Base-by-base conservation (phyloP, 2,797 vertebrate genomes). In the Pelobates cultripes region DNA sequence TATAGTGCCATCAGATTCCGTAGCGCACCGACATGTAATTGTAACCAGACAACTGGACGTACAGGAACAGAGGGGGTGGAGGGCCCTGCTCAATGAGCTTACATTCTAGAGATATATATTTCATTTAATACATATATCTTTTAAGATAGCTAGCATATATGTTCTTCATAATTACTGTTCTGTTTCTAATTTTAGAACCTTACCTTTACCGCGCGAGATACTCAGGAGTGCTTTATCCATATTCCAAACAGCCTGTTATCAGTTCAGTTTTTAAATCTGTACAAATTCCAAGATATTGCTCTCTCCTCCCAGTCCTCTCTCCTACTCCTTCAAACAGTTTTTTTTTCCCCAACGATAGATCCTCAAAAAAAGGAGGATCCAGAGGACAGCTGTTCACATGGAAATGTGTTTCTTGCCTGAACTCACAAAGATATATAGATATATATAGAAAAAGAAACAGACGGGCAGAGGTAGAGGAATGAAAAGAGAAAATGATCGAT, bases 171-270 rank as follows among this genome's bases (percentile, higher is more conserved):
- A 57, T 57, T 10, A 57, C 8, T 14, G 9, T 14, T 12, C 8
- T 12, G 7, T 57, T 10, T 5, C 47, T 51, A 10, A 5, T n/a
- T 15, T 60, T 9, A 60, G 57, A 2, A 9, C 7, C 76, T 78
- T 78, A 83, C 81, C 81, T 83, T 79, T 83, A n/a, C 77, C 72
- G 28, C 82, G 45, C 66, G 82, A 66, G 28, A 83, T 47, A 64
- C 44, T 73, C 61, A 68, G 67, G 6, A 83, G 42, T 15, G 71
- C 43, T 66, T 79, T 83, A 70, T 79, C 82, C 82, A 83, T 64
- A 64, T 4, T 83, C 67, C 67, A 28, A 51, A 12, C 1, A 5
- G 15, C 4, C 64, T 7, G 69, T 47, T 73, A 74, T 43, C 8
- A 83, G 47, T 42, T 74, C 51, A 70, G 57, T 28, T 4, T 78